Evolutionary conservation across 2,113 vertebrate genomes (phyloP).

Genomic region (Peromyscus maniculatus): DNA sequence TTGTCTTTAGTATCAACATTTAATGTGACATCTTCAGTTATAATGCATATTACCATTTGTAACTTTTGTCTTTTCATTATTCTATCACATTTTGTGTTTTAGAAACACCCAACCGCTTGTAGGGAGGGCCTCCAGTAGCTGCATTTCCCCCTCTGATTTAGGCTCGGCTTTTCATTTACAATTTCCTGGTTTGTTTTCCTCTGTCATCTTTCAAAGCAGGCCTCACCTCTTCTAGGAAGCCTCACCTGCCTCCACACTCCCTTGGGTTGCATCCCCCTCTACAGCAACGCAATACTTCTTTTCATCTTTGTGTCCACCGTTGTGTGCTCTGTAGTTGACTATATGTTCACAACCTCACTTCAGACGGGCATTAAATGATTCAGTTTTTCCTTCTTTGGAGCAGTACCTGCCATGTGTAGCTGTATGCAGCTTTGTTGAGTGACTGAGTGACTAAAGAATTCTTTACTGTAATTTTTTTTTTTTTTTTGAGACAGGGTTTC

Average conservation of each 20-base stretch:
- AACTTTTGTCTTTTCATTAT: slow-evolving; percentile 3
- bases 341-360: not conserved
- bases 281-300: fast-evolving
- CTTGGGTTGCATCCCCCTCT: not conserved
- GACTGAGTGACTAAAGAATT: no score
- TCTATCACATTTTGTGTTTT: not conserved
- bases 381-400: not conserved
- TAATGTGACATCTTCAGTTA: not conserved
- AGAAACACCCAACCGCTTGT: not conserved
- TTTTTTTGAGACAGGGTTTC: not conserved
- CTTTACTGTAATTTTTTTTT: not conserved
- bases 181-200: not conserved
- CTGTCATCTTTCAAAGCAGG: not conserved
- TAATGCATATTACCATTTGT: slow-evolving; percentile 4
- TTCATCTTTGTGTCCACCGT: not conserved
- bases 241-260: not conserved
- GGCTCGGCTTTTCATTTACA: not conserved
- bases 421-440: slow-evolving; percentile 2
- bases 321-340: not conserved
- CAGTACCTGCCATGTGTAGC: not conserved
- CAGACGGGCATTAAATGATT: not conserved
- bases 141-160: slow-evolving; percentile 22
- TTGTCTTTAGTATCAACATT: not conserved
- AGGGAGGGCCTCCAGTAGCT: not conserved
- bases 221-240: not conserved